Conservation (phyloP, 2,888 invertebrate genomes). For the Drosophila mayaguana region DNA sequence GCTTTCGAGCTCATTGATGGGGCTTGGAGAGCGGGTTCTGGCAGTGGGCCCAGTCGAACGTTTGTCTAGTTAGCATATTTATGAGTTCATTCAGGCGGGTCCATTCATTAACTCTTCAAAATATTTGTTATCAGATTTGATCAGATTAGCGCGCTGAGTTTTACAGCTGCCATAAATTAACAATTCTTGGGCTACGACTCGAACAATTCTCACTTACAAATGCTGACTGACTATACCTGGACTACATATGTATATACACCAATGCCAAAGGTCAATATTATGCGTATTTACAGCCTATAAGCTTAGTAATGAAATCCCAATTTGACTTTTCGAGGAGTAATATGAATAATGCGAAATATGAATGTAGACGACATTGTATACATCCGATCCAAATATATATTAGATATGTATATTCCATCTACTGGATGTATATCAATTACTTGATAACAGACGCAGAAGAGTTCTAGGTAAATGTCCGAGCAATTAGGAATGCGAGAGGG, state of each 20-base stretch:
- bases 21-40: not conserved
- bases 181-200: not conserved
- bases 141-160: conserved; percentile 28
- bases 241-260: not conserved
- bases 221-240: not conserved
- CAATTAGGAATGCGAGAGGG: not conserved
- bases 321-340: too few species aligned
- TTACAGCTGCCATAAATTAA: conserved; percentile 43
- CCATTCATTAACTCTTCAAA: conserved; percentile 52
- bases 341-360: too few species aligned
- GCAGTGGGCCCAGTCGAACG: conserved; percentile 3
- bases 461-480: not conserved
- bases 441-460: not conserved
- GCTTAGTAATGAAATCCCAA: too few species aligned
- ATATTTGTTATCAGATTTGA: conserved; percentile 50
- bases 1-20: conserved; percentile 21
- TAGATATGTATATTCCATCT: too few species aligned
- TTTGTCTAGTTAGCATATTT: conserved; percentile 55
- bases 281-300: not conserved
- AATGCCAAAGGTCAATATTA: not conserved
- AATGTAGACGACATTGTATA: too few species aligned
- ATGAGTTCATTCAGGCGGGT: conserved; percentile 51
- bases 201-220: not conserved
- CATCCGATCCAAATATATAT: too few species aligned
- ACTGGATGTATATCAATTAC: too few species aligned